Evolutionary conservation across 2,113 vertebrate species (phyloP), one percentile per base, ranked within the genome.

Genomic region (Oxyruncus cristatus): DNA sequence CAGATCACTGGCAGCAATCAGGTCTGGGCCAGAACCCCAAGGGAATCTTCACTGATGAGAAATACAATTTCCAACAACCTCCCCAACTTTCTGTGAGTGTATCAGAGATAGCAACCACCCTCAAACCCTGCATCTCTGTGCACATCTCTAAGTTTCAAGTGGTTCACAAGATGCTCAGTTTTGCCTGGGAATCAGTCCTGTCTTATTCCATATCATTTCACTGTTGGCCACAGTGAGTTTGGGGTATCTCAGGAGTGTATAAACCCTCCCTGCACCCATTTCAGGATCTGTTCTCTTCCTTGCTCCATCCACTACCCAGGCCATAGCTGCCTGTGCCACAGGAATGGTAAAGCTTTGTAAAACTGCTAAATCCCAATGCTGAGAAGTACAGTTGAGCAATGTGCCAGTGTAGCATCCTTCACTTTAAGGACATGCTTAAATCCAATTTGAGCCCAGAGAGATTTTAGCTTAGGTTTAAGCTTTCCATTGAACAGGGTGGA

Each of bases 381-480:
- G 47, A 78, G 47, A 80, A 95, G 47, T 41, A 44, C 41, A 46
- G 80, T 37, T 56, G 28, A 91, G 79, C 65, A 91, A 84, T 2
- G 23, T 84, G 76, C 56, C 89, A 23, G 58, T 53, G 44, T 67
- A 92, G 81, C 44, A 46, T 61, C 49, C 65, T 85, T 92, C 59
- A 68, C 92, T 92, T 92, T 96, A 92, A 91, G 85, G 74, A 85
- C 53, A 68, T 68, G 52, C 61, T 93, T 76, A 96, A 95, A 93
- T 90, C 74, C 56, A 87, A 12, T 86, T 91, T 96, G 65, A 94
- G 70, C 39, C 56, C 66, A 65, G 56, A 85, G 87, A 95, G 86
- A 85, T 72, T 93, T 93, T 75, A 88, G 72, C 72, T 93, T 92
- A 90, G 44, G n/a, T 93, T 92, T 88, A 93, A 93, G 72, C 1